Evolutionary conservation across 2,113 vertebrate genomes (phyloP), one percentile per base, ranked within the genome.

Genomic region (Poeciliopsis prolifica): DNA sequence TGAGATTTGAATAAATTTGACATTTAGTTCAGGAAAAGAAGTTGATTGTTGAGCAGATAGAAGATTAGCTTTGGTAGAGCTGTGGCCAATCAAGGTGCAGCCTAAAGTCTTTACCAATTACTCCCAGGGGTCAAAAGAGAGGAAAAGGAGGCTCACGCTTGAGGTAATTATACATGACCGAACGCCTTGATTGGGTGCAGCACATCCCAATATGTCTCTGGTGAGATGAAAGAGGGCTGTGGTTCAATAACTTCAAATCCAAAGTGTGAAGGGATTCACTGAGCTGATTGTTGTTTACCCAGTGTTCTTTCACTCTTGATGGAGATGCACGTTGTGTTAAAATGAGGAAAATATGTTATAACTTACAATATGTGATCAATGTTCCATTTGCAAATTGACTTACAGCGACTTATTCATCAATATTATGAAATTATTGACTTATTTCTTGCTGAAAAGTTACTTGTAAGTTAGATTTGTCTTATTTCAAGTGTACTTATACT

Each of bases 151-250:
- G 87, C 83, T 79, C 44, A 58, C 79, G 74, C 42, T 60, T 54
- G 74, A 81, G 62, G 82, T 89, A 86, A 92, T 92, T 91, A 90
- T 83, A 70, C 81, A 88, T 40, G 82, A 87, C 80, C 88, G 82
- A 82, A 77, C n/a, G 82, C 89, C 62, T 83, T 90, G 80, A 91
- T 91, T 87, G 15, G 14, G 44, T 48, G 5, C 14, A 81, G 81
- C 72, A 79, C 71, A 78, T 74, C 77, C 75, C 74, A 79, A 72
- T 82, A 68, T 81, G 82, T 89, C 83, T 90, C 82, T 0, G 30
- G 3, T 19, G 85, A 82, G 84, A 82, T 24, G 73, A 72, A 72
- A 58, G 83, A 75, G 75, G 75, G 77, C 68, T 44, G 66, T 58
- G 77, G 79, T 85, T 88, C 78, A 87, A 74, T 71, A 79, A 72